Evolutionary conservation across 2,888 invertebrate genomes (phyloP).

Genomic region (Microctonus aethiopoides): DNA sequence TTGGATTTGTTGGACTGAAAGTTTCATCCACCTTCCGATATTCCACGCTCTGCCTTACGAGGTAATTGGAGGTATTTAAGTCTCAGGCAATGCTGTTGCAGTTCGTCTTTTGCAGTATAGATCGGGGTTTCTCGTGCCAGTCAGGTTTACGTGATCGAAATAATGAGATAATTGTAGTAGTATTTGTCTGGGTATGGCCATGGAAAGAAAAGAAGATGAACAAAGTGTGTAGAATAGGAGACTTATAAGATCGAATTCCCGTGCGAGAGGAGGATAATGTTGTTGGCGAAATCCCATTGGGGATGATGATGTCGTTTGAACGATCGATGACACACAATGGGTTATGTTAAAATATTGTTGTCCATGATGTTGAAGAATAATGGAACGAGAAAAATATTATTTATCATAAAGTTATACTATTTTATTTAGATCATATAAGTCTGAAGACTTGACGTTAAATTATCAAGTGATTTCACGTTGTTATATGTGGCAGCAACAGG

Average conservation of each 20-base stretch:
- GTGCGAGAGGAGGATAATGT: neutral
- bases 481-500: no score
- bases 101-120: constrained; percentile 11
- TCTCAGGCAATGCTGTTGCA: constrained; percentile 46
- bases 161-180: constrained; percentile 39
- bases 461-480: no score
- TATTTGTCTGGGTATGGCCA: constrained; percentile 12
- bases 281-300: neutral
- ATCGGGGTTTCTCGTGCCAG: constrained; percentile 29
- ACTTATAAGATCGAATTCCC: constrained; percentile 8
- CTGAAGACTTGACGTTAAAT: no score
- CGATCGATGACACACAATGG: neutral
- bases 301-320: neutral
- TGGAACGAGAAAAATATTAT: no score
- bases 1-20: constrained; percentile 33
- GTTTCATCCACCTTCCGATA: constrained; percentile 16
- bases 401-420: no score
- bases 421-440: no score
- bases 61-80: constrained; percentile 53
- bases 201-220: neutral
- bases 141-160: constrained; percentile 45
- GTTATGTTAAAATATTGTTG: neutral
- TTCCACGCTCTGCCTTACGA: constrained; percentile 19
- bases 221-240: neutral
- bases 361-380: no score